Conservation (phyloP, 2,113 vertebrate genomes). For the Amblyornis subalaris region DNA sequence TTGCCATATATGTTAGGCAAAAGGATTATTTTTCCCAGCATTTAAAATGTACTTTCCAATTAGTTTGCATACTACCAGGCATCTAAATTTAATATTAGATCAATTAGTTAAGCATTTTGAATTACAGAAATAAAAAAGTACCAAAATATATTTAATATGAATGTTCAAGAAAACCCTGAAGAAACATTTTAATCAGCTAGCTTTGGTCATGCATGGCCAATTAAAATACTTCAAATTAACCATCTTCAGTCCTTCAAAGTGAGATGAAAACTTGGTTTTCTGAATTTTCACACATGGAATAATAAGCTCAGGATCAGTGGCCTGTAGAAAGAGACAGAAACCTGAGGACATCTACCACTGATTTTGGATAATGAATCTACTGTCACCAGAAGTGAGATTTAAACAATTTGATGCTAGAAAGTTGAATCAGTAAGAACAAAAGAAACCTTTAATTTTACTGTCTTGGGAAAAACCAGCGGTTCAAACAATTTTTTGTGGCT, state of each 20-base stretch:
- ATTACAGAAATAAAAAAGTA: neutral
- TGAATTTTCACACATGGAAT: neutral
- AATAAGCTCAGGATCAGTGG: neutral
- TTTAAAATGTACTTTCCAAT: neutral
- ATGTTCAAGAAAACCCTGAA: slow-evolving; percentile 12
- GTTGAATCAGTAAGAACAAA: neutral
- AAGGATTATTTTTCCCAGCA: neutral
- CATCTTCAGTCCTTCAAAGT: neutral
- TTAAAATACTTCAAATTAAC: slow-evolving; percentile 38
- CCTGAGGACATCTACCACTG: neutral
- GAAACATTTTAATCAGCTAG: slow-evolving; percentile 24
- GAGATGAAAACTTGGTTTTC: neutral
- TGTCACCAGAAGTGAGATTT: neutral
- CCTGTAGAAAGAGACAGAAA: neutral
- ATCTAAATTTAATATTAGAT: neutral
- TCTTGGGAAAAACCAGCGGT: neutral
- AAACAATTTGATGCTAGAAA: neutral
- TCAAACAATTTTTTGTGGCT: neutral
- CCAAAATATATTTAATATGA: neutral
- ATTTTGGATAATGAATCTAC: slow-evolving; percentile 18
- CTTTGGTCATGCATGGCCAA: neutral
- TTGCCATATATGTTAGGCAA: neutral
- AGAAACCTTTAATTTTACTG: neutral
- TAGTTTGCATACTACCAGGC: neutral
- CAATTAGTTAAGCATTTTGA: slow-evolving; percentile 1